Evolutionary conservation across 1,140 invertebrate species (phyloP), one percentile per base, ranked within the genome.

Genomic region (Trachelipus rathkii): DNA sequence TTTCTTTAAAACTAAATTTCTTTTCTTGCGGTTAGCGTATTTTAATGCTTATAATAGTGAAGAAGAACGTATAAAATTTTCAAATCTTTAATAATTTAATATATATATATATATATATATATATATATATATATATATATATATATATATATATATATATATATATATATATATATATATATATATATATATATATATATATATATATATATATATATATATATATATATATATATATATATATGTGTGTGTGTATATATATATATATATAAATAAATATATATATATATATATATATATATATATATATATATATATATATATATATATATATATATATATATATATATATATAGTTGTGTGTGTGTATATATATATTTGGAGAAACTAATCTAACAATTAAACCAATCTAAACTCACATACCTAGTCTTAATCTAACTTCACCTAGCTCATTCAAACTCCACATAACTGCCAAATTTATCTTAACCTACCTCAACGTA

Each of bases 201-300:
- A 67, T 15, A 67, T 15, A 67, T 15, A 67, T 15, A 67, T 67
- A 67, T 67, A 67, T 67, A 67, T 67, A 67, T 67, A 67, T 67
- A 67, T 67, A 67, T 67, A 67, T 67, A 67, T 67, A 67, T 67
- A 67, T 67, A 67, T 67, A 67, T 67, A 67, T 67, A 67, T 67
- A 67, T 67, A 67, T 67, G 15, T 67, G 0, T 15, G 6, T 33
- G 6, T 33, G 6, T 33, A 33, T 33, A 33, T 33, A 33, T 33
- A 33, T 33, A 67, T 67, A 67, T 67, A 15, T 67, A 15, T 67
- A 15, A 11, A 15, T 67, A 15, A 11, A 15, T 67, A 15, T 67
- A 15, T 67, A 15, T 67, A 15, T 67, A 15, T 67, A 15, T 67
- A 15, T 67, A 15, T 67, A 15, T 67, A 15, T 67, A 15, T 67